These are phyloP conservation scores for Sitobion miscanthi DNA, from an alignment of 1,140 invertebrate species.

Conservation along the genomic window DNA sequence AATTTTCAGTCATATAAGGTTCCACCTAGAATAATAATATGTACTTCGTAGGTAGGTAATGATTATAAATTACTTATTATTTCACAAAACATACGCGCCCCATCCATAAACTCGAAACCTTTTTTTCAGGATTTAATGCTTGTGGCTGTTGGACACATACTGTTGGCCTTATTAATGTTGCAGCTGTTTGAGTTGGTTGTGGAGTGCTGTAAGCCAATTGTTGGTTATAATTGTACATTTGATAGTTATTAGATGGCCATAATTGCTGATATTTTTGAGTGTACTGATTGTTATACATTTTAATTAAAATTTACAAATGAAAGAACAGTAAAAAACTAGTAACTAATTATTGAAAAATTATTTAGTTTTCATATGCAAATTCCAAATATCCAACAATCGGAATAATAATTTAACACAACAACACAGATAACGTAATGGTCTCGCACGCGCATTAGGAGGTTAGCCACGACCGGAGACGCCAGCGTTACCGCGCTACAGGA, in stretches of 20 bases:
- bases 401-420: too few relatives aligned
- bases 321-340: too few relatives aligned
- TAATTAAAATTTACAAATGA: background rate
- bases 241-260: slow-evolving; percentile 28
- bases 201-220: background rate
- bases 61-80: background rate
- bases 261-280: slow-evolving; percentile 28
- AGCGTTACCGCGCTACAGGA: too few relatives aligned
- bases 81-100: slow-evolving; percentile 1
- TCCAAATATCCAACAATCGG: too few relatives aligned
- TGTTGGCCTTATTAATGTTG: background rate
- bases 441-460: too few relatives aligned
- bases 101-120: slow-evolving; percentile 32
- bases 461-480: too few relatives aligned
- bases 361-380: too few relatives aligned
- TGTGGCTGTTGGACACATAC: background rate
- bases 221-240: slow-evolving; percentile 39
- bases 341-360: too few relatives aligned
- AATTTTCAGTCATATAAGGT: slow-evolving; percentile 93
- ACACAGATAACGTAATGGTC: too few relatives aligned
- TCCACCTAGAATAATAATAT: slow-evolving; percentile 72
- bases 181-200: background rate
- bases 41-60: background rate
- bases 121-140: background rate
- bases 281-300: slow-evolving; percentile 52